These are phyloP conservation scores for Ditula angustiorana DNA, from an alignment of 2,888 invertebrate species.

Conservation along the genomic window DNA sequence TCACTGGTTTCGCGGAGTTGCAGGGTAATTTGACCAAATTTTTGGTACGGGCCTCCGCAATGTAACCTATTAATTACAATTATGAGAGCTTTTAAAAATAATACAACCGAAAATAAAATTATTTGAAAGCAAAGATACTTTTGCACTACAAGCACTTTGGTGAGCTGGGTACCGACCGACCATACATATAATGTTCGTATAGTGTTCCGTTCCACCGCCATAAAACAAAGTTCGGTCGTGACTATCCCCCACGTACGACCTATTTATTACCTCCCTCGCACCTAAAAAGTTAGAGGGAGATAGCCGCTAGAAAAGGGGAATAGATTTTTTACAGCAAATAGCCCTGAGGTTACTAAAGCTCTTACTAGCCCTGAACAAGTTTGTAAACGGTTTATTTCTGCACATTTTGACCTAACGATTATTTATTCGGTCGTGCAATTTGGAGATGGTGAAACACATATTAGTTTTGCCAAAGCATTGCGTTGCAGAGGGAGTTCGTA, in stretches of 20 bases:
- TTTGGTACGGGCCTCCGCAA: no score
- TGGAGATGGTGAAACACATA: no score
- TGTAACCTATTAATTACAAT: no score
- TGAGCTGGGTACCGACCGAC: constrained; percentile 1
- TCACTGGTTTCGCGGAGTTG: no score
- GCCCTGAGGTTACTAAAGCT: constrained; percentile 1
- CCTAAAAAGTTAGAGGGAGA: constrained; percentile 29
- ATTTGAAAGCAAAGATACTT: neutral
- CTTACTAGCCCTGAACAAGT: neutral
- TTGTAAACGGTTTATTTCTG: constrained; percentile 1
- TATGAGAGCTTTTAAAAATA: no score
- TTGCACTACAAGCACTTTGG: neutral
- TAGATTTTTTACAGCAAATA: constrained; percentile 26
- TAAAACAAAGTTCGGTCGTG: constrained; percentile 38
- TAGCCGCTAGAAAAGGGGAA: constrained; percentile 7
- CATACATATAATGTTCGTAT: constrained; percentile 18
- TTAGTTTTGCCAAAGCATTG: no score
- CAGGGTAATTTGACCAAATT: no score
- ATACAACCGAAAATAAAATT: neutral
- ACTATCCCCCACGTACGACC: constrained; percentile 50
- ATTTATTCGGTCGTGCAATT: neutral
- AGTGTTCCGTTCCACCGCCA: constrained; percentile 17
- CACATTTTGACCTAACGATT: neutral
- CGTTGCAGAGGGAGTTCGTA: no score
- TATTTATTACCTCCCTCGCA: constrained; percentile 52